phyloP scores from a whole-genome alignment of 1,140 invertebrate species.

The Gryllus bimaculatus region DNA sequence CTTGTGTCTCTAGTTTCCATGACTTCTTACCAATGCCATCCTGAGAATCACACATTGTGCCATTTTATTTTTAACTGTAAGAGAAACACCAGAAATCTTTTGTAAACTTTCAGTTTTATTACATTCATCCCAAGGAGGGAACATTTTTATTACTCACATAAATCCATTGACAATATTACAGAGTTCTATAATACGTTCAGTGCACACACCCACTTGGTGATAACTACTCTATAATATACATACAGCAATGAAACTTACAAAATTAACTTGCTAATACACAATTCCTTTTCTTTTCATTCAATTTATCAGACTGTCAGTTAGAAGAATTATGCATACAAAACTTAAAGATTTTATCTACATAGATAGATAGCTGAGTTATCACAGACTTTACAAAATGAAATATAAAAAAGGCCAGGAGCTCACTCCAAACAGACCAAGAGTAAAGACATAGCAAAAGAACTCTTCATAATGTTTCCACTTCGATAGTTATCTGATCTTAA shows the following conservation, averaged over 20 bases:
- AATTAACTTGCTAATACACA: neutral
- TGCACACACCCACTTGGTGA: neutral
- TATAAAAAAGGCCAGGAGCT: neutral
- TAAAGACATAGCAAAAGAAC: neutral
- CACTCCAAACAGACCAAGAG: neutral
- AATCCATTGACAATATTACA: neutral
- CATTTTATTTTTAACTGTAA: neutral
- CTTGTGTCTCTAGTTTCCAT: neutral
- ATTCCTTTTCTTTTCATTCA: neutral
- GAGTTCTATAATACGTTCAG: neutral
- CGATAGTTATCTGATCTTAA: neutral
- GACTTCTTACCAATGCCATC: neutral
- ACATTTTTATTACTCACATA: neutral
- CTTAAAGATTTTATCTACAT: neutral
- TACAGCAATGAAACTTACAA: neutral
- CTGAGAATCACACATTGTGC: neutral
- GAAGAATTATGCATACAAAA: neutral
- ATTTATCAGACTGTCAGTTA: neutral
- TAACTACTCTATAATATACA: neutral
- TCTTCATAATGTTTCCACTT: neutral
- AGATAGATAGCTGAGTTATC: neutral
- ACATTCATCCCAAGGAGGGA: neutral
- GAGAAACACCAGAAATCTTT: neutral
- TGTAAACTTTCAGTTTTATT: neutral
- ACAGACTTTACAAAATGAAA: neutral